Base-by-base conservation (phyloP, 2,797 vertebrate species). In the Centroberyx gerrardi region DNA sequence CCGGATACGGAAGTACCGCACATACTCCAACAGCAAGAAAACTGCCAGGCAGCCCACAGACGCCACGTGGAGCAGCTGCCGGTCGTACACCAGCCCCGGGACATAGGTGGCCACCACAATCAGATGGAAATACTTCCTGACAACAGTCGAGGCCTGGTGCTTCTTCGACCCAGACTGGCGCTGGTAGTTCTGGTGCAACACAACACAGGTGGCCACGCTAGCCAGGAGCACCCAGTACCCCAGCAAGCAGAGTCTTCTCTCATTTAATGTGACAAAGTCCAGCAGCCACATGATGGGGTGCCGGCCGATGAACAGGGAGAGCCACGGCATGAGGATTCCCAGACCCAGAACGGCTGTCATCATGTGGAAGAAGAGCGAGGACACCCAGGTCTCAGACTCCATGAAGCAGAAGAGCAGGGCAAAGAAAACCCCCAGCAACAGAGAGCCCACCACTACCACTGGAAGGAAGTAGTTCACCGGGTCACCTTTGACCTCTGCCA, bases 121-220 rank as follows among this genome's bases (percentile, higher is more conserved):
- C 74, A 99, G 92, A 81, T 99, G 98, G 88, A 99, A 99, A 76
- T 97, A 99, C 81, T 99, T 99, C 60, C 98, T 93, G 69, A 96
- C 94, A 1, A 97, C 33, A 0, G 97, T 98, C 0, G 98, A 97
- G 17, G 96, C 97, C 84, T 96, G 97, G 90, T 97, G 96, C 79
- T 99, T 98, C 89, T 99, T 99, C 52, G 95, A 97, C 10, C 91
- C 92, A 0, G 95, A 94, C 5, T 95, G 94, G 55, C 97, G 95
- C 87, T 95, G 96, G 54, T 94, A 74, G 22, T 98, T 99, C 93
- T 99, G 97, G 78, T 96, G 97, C 27, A 98, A 64, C 51, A 99
- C 98, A 5, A 99, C 89, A 0, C 91, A 88, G 8, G 96, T 96
- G 0, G 98, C 97, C 48, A 94, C 80, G 0, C 92, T 80, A 13